Percentiles rank a stretch among this genome's conserved stretches.
phyloP scores from a whole-genome alignment of 23 tunicate species.

The Aplidium turbinatum region DNA sequence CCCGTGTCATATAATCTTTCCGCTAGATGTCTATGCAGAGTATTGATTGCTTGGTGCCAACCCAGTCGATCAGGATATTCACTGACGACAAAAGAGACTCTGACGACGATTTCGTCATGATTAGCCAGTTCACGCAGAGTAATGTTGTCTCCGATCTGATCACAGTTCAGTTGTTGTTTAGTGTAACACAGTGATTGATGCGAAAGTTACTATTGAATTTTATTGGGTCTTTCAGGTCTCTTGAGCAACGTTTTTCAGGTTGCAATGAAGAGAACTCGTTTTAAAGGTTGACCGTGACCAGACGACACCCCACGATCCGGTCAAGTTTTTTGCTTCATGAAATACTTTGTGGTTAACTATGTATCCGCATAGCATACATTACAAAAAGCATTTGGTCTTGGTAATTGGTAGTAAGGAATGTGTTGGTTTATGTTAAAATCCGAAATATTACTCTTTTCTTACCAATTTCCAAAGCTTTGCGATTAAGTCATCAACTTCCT shows the following conservation, averaged over 20 bases:
- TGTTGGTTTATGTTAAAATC: background rate
- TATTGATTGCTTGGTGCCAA: constrained; percentile 41
- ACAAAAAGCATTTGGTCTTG: too few species aligned
- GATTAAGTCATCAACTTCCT: background rate
- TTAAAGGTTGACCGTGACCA: too few species aligned
- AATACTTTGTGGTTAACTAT: too few species aligned
- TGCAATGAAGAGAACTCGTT: too few species aligned
- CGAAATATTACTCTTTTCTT: background rate
- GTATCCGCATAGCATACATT: too few species aligned
- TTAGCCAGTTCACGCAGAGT: constrained; percentile 52
- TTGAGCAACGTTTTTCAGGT: background rate
- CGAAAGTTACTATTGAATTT: too few species aligned
- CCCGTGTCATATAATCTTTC: constrained; percentile 18
- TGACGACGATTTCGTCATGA: constrained; percentile 56
- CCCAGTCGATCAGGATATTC: constrained; percentile 81
- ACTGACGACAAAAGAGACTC: constrained; percentile 44
- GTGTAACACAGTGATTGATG: too few species aligned
- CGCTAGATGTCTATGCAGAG: constrained; percentile 36
- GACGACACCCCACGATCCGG: too few species aligned
- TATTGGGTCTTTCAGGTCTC: constrained; percentile 1
- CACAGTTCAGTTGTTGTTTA: too few species aligned
- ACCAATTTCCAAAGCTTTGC: constrained; percentile 15
- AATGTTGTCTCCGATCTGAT: constrained; percentile 70
- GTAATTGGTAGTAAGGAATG: too few species aligned
- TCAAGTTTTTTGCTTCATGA: too few species aligned